Conservation (phyloP, 1,140 invertebrate genomes). For the Venturia canescens region DNA sequence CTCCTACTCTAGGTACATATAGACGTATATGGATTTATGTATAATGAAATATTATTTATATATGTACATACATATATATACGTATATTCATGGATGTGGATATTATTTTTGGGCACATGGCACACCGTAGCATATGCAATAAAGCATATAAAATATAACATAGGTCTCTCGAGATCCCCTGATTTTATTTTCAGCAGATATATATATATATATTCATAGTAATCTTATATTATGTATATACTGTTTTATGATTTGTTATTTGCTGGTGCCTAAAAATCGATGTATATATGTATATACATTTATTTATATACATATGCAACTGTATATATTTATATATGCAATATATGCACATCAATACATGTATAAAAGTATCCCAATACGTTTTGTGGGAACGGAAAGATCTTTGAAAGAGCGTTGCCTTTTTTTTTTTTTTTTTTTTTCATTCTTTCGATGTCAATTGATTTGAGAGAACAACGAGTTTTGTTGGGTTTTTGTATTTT, state of each 20-base stretch:
- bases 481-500: background rate
- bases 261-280: conserved; percentile 17
- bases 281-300: conserved; percentile 32
- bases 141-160: background rate
- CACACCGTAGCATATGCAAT: background rate
- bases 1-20: background rate
- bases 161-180: background rate
- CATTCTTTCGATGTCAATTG: background rate
- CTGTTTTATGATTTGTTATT: conserved; percentile 19
- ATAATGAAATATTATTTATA: background rate
- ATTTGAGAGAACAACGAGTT: background rate
- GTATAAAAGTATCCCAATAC: no score
- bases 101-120: background rate
- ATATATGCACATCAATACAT: no score
- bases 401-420: background rate
- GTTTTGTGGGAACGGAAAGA: no score
- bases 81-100: background rate
- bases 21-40: background rate
- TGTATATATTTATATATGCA: background rate
- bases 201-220: no score
- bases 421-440: background rate
- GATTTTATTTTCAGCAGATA: background rate
- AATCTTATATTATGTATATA: background rate
- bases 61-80: background rate
- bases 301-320: background rate